These are phyloP conservation scores for Champsocephalus esox DNA, from an alignment of 2,797 vertebrate genomes.

Conservation along the genomic window DNA sequence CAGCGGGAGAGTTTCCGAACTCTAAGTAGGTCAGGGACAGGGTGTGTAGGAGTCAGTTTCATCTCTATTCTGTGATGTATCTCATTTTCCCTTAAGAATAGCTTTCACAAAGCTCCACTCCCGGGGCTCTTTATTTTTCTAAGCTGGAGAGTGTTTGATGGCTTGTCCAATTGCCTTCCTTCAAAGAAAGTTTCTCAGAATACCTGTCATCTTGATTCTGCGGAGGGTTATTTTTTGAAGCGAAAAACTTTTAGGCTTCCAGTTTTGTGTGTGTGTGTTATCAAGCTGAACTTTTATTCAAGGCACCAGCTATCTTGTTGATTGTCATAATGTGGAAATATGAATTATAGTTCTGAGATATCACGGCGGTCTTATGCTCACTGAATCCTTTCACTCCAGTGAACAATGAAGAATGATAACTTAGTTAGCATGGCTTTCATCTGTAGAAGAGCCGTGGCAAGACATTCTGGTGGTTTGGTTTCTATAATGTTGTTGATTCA, in stretches of 20 bases:
- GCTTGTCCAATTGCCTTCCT: constrained; percentile 51
- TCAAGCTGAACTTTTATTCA: constrained; percentile 12
- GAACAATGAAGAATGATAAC: constrained; percentile 3
- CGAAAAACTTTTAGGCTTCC: constrained; percentile 5
- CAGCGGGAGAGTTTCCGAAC: constrained; percentile 54
- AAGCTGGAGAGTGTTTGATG: constrained; percentile 65
- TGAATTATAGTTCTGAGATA: neutral
- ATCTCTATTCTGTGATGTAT: constrained; percentile 71
- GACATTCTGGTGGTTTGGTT: neutral
- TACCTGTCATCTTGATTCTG: constrained; percentile 52
- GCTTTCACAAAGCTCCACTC: constrained; percentile 61
- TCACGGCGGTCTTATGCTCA: neutral
- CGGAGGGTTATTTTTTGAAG: constrained; percentile 6
- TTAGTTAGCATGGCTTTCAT: constrained; percentile 11
- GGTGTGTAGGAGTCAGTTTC: constrained; percentile 79
- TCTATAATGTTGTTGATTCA: neutral
- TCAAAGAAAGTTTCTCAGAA: constrained; percentile 40
- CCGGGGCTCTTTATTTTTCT: constrained; percentile 64
- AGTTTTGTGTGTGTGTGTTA: constrained; percentile 4
- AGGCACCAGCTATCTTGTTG: constrained; percentile 5
- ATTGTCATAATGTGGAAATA: constrained; percentile 19
- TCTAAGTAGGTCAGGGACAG: constrained; percentile 79
- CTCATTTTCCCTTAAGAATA: constrained; percentile 70
- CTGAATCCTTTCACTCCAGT: neutral
- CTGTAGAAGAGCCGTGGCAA: constrained; percentile 1